Evolutionary conservation across 2,797 vertebrate species (phyloP).

Genomic region (Micropoecilia bifurca): DNA sequence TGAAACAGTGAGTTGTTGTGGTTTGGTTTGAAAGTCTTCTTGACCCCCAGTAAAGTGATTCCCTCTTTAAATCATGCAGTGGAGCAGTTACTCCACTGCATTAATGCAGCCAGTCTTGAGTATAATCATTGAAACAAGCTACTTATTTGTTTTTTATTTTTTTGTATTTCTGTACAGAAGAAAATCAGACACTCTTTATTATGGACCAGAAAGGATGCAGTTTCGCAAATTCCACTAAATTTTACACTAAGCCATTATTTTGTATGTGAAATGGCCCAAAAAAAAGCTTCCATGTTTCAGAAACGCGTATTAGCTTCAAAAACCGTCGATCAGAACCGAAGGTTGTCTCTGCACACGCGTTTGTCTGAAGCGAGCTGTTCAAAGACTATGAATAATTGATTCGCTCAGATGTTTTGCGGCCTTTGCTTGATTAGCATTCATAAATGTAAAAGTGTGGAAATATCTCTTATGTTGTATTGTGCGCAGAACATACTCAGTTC

Average conservation of each 20-base stretch:
- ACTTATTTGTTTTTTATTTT: not conserved
- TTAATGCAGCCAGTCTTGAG: not conserved
- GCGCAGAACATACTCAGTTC: constrained; percentile 1
- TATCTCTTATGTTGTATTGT: constrained; percentile 15
- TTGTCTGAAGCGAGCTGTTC: constrained; percentile 26
- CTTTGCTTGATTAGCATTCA: constrained; percentile 50
- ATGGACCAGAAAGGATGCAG: not conserved
- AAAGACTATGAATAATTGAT: constrained; percentile 46
- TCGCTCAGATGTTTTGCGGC: constrained; percentile 27
- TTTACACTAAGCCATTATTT: not conserved
- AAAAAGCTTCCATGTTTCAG: not conserved
- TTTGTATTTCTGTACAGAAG: not conserved
- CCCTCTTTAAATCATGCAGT: not conserved
- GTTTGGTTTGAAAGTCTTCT: not conserved
- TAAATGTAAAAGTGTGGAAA: constrained; percentile 36
- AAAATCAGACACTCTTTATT: not conserved
- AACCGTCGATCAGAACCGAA: constrained; percentile 15
- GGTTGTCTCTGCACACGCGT: not conserved
- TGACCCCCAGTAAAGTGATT: not conserved
- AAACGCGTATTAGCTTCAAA: not conserved
- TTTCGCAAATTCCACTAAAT: not conserved
- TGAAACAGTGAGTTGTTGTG: not conserved
- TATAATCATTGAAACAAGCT: not conserved
- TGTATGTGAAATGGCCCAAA: not conserved
- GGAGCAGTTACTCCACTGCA: not conserved